These are phyloP conservation scores for Jacana jacana DNA, from an alignment of 2,113 vertebrate species.

Conservation along the genomic window DNA sequence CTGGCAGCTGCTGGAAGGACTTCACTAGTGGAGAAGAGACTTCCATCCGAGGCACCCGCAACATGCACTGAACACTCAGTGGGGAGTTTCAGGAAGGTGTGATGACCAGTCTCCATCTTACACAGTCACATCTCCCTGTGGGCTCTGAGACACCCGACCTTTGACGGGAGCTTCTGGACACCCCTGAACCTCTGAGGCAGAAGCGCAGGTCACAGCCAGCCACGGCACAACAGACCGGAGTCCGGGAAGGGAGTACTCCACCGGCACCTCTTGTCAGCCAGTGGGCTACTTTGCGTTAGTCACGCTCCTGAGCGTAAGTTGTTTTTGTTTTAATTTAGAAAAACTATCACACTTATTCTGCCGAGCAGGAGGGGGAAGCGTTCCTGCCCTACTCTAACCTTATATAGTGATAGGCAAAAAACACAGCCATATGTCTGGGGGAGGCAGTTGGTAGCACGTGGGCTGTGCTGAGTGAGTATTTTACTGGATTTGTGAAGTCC, in stretches of 20 bases:
- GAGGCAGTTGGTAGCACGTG: conserved; percentile 61
- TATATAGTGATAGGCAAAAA: conserved; percentile 51
- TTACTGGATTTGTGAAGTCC: conserved; percentile 51
- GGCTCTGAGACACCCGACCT: background rate
- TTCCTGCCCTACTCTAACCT: conserved; percentile 57
- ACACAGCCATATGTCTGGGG: conserved; percentile 73
- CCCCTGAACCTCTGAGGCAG: background rate
- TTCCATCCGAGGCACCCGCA: background rate
- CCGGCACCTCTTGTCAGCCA: background rate
- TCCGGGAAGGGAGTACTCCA: background rate
- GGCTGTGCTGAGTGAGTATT: conserved; percentile 56
- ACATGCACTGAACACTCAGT: fast-evolving
- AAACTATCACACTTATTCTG: conserved; percentile 63
- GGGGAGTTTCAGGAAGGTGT: background rate
- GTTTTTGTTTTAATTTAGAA: conserved; percentile 73
- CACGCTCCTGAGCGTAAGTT: conserved; percentile 30
- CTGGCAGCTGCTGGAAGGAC: background rate
- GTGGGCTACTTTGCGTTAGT: conserved; percentile 40
- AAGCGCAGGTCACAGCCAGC: background rate
- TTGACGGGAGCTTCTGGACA: background rate
- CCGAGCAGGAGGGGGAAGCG: conserved; percentile 36
- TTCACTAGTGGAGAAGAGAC: background rate
- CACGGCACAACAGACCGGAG: fast-evolving
- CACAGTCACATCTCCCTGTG: fast-evolving
- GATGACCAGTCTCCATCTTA: background rate